Conservation (phyloP, 2,888 invertebrate species). For the Plagiodera versicolora region DNA sequence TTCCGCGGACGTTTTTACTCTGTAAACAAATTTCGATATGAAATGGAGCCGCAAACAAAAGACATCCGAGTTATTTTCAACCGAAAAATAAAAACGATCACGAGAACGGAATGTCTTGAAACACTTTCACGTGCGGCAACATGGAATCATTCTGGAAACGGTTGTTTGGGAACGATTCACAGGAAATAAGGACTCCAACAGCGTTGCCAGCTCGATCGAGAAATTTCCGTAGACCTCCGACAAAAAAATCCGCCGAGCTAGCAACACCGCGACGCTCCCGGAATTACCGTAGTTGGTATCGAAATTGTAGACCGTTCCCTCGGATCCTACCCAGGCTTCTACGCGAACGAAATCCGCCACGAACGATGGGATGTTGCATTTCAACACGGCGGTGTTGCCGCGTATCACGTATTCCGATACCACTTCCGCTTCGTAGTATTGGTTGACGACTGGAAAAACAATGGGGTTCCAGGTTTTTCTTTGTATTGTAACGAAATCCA, state of each 20-base stretch:
- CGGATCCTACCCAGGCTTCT: slow-evolving; percentile 74
- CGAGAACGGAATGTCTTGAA: neutral
- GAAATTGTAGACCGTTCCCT: slow-evolving; percentile 70
- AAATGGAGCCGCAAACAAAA: slow-evolving; percentile 3
- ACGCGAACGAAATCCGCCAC: slow-evolving; percentile 90
- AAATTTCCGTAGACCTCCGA: neutral
- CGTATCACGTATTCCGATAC: slow-evolving; percentile 88
- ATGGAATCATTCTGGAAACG: neutral
- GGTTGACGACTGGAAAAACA: slow-evolving; percentile 74
- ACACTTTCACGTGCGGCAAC: no score
- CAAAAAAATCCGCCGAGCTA: neutral
- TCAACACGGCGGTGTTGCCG: slow-evolving; percentile 83
- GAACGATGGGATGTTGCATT: slow-evolving; percentile 88
- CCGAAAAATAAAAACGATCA: neutral
- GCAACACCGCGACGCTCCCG: neutral
- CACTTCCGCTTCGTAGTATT: slow-evolving; percentile 82
- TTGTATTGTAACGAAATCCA: no score
- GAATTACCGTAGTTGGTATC: slow-evolving; percentile 73
- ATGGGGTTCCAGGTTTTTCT: no score
- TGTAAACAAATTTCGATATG: slow-evolving; percentile 11
- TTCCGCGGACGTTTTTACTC: neutral
- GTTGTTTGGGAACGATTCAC: neutral
- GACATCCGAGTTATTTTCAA: neutral
- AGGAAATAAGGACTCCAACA: neutral
- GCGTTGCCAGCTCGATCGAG: neutral